Base-by-base conservation (phyloP, 2,888 invertebrate species). In the Odiellus spinosus region DNA sequence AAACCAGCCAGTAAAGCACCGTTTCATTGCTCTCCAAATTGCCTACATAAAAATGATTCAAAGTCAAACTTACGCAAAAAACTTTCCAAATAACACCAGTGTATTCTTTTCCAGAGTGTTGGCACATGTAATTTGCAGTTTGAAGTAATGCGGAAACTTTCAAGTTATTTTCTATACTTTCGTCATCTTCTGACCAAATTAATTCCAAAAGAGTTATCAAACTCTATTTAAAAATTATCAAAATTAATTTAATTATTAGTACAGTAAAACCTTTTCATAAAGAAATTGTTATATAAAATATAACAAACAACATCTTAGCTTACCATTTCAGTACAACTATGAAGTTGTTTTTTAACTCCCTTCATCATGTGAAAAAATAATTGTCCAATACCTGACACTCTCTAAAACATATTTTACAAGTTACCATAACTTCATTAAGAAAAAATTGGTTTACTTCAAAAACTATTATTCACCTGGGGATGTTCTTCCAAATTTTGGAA, bases 301-400 rank as follows among this genome's bases (percentile, higher is more conserved):
- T 43, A 41, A 50, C 58, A n/a, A n/a, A n/a, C n/a, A n/a, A n/a
- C n/a, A n/a, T n/a, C n/a, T n/a, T n/a, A n/a, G 67, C 71, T 70
- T 57, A 85, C 76, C 46, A 73, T 71, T 44, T 78, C 78, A 1
- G 82, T 76, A 58, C 80, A 80, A 53, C 82, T 87, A 63, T 95
- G 90, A 61, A 93, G 83, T 59, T 84, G 80, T 1, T 80, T 79
- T 49, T 76, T 71, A 0, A 86, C 78, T 26, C 91, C 91, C 60
- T 78, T 77, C 39, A 90, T 65, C 47, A 87, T 81, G 71, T 93
- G 87, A 69, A 86, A 93, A 47, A 95, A 70, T 18, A 95, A 71
- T 56, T 80, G 77, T 0, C 88, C 87, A 64, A 86, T 82, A 4
- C 93, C 93, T 44, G 73, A 65, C 14, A 78, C 69, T 51, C 80